Evolutionary conservation across 2,113 vertebrate species (phyloP), one percentile per base, ranked within the genome.

Genomic region (Bagarius yarrelli): DNA sequence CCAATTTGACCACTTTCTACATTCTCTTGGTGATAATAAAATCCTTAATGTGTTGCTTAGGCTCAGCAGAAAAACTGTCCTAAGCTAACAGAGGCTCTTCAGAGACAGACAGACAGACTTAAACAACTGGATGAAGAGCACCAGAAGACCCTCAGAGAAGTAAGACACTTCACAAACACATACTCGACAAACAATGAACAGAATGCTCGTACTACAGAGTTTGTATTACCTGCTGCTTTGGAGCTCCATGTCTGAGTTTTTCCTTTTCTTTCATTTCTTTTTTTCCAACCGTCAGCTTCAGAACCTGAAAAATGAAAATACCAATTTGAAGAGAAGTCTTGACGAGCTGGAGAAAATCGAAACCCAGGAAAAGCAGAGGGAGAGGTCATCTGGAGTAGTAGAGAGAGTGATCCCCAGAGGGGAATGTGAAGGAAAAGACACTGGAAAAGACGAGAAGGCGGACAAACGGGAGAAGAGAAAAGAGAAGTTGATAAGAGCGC

Each of bases 251-350:
- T 80, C 67, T 81, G 71, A 82, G 69, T 69, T 74, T 52, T 81
- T 64, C 85, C 55, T 80, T 59, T 78, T 74, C 77, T 60, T 76
- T 75, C 32, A 74, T 77, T 32, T 55, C 32, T 14, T 27, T 19
- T 23, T n/a, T 21, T 1, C 50, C n/a, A 83, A 53, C 69, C 85
- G 86, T 82, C 91, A 94, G 94, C 87, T 90, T 78, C 88, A 93
- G 86, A 91, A 92, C 82, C 61, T 93, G 86, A 92, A 91, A 85
- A 91, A 91, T 81, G 93, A 94, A 90, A 93, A 92, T 72, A 81
- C 59, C 72, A 87, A 87, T 64, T 81, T 94, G 76, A 92, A 90
- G 83, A 87, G 84, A 60, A 88, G 5, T 21, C 80, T 93, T 14
- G 91, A 91, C 66, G 77, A 89, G 69, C 81, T 91, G 67, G 80